Evolutionary conservation across 1,140 invertebrate genomes (phyloP), one percentile per base, ranked within the genome.

Genomic region (Bradysia coprophila): DNA sequence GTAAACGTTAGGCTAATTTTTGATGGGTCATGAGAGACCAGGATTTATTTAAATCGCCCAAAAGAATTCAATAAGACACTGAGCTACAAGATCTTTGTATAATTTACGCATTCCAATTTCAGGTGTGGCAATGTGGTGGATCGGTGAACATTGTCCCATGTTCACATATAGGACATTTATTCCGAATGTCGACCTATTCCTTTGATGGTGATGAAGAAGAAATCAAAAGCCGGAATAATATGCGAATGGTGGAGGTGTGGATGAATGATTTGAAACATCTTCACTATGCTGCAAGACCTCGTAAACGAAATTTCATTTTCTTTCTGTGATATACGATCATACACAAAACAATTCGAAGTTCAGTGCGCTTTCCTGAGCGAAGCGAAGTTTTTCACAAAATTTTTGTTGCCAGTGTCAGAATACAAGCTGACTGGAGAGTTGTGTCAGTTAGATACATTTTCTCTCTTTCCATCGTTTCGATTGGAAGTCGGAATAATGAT

Each of bases 1-100:
- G n/a, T 31, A 9, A 31, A 31, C 8, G n/a, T 9, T 8, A 31
- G 8, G 28, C n/a, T 31, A 9, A 9, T 31, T 31, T 40, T 21
- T 19, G 38, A 31, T 89, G 90, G 92, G 91, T 3, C 89, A 86
- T 1, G 91, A 93, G 62, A 98, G 98, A 64, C 69, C 98, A 21
- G 96, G 98, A 65, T 69, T 98, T 84, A 95, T 90, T 47, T 98
- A 98, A 63, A 74, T 92, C 75, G 92, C 97, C n/a, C n/a, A n/a
- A n/a, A 77, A 77, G 68, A 64, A 41, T 45, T 21, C 31, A 33
- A 49, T 51, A 46, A 44, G 37, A 32, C 48, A 48, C 45, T 37
- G 41, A 31, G 28, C n/a, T 45, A 49, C 18, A 31, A 34, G 31
- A 23, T 23, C 8, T 9, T n/a, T 9, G n/a, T 31, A 31, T 31